A percentile compares a stretch with the other conserved stretches of the same genome.
phyloP scores from a whole-genome alignment of 2,888 invertebrate genomes.

The Drosophila suboccidentalis region DNA sequence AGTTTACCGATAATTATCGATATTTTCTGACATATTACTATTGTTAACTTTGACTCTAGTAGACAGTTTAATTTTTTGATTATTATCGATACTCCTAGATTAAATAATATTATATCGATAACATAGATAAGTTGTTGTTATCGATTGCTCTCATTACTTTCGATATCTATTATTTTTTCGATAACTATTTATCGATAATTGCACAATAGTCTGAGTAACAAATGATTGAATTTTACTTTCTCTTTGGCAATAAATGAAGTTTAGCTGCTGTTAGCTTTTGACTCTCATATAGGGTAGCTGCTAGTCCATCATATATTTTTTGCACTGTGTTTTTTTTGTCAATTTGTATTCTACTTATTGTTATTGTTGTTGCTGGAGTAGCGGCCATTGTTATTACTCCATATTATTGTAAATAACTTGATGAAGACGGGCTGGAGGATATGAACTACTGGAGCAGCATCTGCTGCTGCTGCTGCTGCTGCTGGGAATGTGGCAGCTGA shows the following conservation, averaged over 20 bases:
- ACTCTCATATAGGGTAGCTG: background rate
- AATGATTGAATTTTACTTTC: background rate
- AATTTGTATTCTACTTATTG: background rate
- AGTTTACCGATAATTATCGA: too few relatives aligned
- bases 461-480: background rate
- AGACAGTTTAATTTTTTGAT: too few relatives aligned
- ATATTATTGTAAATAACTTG: conserved; percentile 51
- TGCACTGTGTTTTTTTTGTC: background rate
- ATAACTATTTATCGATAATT: background rate
- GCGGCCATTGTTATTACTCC: conserved; percentile 47
- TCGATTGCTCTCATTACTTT: too few relatives aligned
- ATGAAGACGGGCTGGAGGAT: conserved; percentile 9
- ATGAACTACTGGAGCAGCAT: background rate
- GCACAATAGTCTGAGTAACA: background rate
- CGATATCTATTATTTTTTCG: too few relatives aligned
- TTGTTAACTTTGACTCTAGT: too few relatives aligned
- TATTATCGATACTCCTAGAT: too few relatives aligned
- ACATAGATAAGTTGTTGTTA: too few relatives aligned
- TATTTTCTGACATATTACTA: too few relatives aligned
- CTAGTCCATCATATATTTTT: conserved; percentile 3
- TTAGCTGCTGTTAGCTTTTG: background rate
- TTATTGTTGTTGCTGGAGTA: conserved; percentile 9
- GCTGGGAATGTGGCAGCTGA: conserved; percentile 1
- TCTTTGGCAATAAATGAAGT: too few relatives aligned
- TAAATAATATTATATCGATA: too few relatives aligned